Percentiles rank a stretch among this genome's conserved stretches.
Conservation (phyloP, 2,797 vertebrate genomes). For the Chloroceryle inda region DNA sequence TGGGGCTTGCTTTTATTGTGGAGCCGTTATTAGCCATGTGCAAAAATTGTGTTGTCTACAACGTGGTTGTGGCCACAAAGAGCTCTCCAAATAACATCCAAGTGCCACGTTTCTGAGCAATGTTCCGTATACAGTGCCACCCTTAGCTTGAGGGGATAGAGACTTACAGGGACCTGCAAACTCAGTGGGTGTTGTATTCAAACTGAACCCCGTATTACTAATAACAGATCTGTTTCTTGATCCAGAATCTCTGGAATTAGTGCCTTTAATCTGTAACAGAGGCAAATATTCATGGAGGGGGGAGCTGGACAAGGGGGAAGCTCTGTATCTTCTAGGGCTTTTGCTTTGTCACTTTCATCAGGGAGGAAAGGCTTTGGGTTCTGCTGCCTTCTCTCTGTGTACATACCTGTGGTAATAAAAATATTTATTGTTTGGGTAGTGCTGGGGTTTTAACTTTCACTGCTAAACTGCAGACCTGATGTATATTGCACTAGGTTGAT, state of each 20-base stretch:
- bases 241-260: neutral
- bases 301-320: neutral
- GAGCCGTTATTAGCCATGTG: conserved; percentile 14
- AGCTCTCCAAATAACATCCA: neutral
- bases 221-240: neutral
- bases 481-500: neutral
- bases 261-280: neutral
- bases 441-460: neutral
- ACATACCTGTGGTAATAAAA: neutral
- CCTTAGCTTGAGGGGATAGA: neutral
- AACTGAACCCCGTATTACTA: neutral
- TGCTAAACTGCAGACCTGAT: neutral
- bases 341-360: neutral
- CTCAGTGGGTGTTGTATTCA: neutral
- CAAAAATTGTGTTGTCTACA: conserved; percentile 37
- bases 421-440: neutral
- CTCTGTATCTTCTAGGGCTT: neutral
- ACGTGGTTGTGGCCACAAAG: neutral
- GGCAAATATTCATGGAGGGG: neutral
- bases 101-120: neutral
- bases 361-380: neutral
- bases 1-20: conserved; percentile 54
- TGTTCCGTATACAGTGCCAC: fast-evolving
- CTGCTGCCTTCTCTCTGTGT: neutral
- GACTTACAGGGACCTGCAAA: neutral